These are phyloP conservation scores for Brachionichthys hirsutus DNA, from an alignment of 2,113 vertebrate genomes.

Conservation along the genomic window DNA sequence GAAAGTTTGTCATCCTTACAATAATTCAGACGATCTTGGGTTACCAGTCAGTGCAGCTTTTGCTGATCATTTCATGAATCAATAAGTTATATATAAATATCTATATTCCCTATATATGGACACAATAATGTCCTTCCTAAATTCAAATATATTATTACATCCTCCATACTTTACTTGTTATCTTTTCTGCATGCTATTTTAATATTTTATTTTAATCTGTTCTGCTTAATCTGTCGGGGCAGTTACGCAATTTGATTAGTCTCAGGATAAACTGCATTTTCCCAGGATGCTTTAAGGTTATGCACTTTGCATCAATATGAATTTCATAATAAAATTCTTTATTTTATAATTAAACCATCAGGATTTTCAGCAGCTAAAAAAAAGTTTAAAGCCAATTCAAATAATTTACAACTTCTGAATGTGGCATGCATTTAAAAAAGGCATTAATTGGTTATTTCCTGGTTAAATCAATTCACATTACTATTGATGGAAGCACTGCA, in stretches of 20 bases:
- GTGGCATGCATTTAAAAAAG: not conserved
- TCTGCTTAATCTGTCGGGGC: too few relatives aligned
- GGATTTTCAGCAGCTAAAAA: too few relatives aligned
- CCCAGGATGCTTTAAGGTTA: not conserved
- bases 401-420: not conserved
- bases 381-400: not conserved
- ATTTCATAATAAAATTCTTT: not conserved
- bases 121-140: too few relatives aligned
- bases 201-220: too few relatives aligned
- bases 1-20: too few relatives aligned
- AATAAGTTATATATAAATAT: too few relatives aligned
- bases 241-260: not conserved
- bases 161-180: not conserved
- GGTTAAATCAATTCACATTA: conserved; percentile 15
- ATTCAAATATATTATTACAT: not conserved
- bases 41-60: not conserved
- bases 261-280: not conserved
- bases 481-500: conserved; percentile 2
- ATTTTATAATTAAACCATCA: too few relatives aligned
- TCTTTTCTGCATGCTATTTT: too few relatives aligned
- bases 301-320: not conserved
- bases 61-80: not conserved
- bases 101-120: too few relatives aligned
- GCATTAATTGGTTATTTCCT: conserved; percentile 3
- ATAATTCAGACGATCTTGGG: too few relatives aligned